phyloP scores from a whole-genome alignment of 1,140 invertebrate genomes.

The Frieseomelitta varia region DNA sequence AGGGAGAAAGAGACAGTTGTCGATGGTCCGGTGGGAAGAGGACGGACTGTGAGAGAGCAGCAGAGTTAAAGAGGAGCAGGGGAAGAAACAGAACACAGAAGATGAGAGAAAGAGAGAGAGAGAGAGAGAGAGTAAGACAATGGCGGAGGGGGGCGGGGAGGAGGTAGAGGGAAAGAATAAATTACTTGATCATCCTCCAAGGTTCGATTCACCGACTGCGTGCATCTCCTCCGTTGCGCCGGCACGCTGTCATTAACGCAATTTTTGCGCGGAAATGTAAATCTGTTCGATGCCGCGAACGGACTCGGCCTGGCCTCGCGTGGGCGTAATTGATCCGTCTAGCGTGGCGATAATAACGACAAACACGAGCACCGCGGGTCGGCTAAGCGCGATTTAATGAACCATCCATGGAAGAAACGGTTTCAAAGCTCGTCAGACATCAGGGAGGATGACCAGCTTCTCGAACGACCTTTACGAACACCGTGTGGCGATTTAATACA shows the following conservation, averaged over 20 bases:
- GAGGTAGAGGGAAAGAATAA: conserved; percentile 50
- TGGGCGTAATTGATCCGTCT: conserved; percentile 7
- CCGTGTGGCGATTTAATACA: not conserved
- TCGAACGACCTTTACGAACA: not conserved
- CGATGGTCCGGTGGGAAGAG: too few relatives aligned
- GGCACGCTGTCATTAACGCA: conserved; percentile 39
- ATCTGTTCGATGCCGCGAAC: not conserved
- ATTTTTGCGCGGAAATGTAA: conserved; percentile 50
- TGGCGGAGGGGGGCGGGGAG: conserved; percentile 17
- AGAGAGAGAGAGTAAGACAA: not conserved
- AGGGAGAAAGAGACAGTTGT: not conserved
- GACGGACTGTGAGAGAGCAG: not conserved
- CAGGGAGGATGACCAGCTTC: not conserved
- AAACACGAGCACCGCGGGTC: not conserved
- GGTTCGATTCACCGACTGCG: conserved; percentile 57
- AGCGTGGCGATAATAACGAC: conserved; percentile 27
- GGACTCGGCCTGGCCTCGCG: not conserved
- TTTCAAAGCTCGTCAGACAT: not conserved
- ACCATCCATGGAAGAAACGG: not conserved
- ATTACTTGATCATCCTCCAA: conserved; percentile 66
- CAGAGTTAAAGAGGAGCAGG: not conserved
- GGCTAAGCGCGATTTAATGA: not conserved
- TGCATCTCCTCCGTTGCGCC: conserved; percentile 51
- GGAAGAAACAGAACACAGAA: not conserved
- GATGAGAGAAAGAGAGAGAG: not conserved